phyloP scores from a whole-genome alignment of 2,797 vertebrate species.

The Ceryle rudis region DNA sequence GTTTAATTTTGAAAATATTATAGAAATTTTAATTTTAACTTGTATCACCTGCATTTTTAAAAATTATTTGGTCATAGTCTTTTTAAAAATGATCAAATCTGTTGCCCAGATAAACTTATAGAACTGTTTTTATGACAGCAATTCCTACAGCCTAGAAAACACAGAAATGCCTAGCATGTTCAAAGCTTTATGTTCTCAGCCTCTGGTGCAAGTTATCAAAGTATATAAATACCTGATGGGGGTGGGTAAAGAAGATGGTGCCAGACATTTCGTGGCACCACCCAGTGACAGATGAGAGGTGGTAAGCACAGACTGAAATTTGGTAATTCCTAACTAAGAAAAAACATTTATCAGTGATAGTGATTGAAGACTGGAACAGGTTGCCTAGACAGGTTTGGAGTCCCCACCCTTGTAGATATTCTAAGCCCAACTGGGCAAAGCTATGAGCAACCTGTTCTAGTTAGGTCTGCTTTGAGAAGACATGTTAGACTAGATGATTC shows the following conservation, averaged over 20 bases:
- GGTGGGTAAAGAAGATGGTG: neutral
- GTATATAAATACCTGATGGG: too few species aligned
- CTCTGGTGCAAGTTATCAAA: neutral
- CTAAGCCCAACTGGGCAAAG: neutral
- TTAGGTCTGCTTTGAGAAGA: neutral
- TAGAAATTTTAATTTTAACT: neutral
- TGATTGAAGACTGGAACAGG: neutral
- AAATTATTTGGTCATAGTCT: neutral
- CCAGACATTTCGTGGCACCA: neutral
- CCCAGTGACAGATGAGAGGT: neutral
- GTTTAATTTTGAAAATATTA: neutral
- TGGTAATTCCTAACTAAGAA: neutral
- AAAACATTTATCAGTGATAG: neutral
- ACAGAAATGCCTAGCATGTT: neutral
- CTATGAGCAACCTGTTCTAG: neutral
- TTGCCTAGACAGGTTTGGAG: neutral
- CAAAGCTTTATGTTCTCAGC: neutral
- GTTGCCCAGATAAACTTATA: neutral
- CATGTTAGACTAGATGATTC: neutral
- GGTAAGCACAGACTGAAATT: neutral
- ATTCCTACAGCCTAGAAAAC: neutral
- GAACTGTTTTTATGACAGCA: neutral
- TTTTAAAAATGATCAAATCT: neutral
- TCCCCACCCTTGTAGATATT: neutral
- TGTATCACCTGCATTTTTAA: neutral